These are phyloP conservation scores for Albula goreensis DNA, from an alignment of 2,113 vertebrate species.

Conservation along the genomic window DNA sequence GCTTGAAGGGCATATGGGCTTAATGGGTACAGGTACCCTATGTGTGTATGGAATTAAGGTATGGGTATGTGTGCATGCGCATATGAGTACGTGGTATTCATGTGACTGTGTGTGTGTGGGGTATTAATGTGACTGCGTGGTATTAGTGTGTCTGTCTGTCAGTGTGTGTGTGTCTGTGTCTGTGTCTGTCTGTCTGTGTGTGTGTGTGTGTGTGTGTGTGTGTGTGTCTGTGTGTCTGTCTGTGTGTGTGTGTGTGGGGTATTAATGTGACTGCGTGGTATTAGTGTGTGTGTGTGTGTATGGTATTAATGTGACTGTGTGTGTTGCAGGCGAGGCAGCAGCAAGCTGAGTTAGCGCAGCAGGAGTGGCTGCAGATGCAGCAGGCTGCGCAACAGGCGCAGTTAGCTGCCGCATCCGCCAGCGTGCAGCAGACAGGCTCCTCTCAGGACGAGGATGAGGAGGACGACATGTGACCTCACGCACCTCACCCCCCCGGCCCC, in stretches of 20 bases:
- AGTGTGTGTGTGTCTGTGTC: not conserved
- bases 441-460: slow-evolving; percentile 99
- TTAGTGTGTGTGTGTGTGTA: not conserved
- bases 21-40: no score
- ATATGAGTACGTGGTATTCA: not conserved
- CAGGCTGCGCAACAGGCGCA: slow-evolving; percentile 97
- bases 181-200: not conserved
- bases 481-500: slow-evolving; percentile 47
- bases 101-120: not conserved
- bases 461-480: slow-evolving; percentile 88
- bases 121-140: no score
- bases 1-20: no score
- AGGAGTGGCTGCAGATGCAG: slow-evolving; percentile 99
- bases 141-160: not conserved
- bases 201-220: not conserved
- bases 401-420: slow-evolving; percentile 90
- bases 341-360: slow-evolving; percentile 95
- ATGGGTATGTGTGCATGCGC: not conserved
- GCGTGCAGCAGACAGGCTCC: slow-evolving; percentile 89
- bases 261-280: no score
- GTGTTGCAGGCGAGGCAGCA: slow-evolving; percentile 89
- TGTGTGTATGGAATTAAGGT: no score
- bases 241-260: not conserved
- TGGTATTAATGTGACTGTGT: not conserved
- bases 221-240: not conserved